These are phyloP conservation scores for Actinemys pallida DNA, from an alignment of 2,113 vertebrate species.

Conservation along the genomic window DNA sequence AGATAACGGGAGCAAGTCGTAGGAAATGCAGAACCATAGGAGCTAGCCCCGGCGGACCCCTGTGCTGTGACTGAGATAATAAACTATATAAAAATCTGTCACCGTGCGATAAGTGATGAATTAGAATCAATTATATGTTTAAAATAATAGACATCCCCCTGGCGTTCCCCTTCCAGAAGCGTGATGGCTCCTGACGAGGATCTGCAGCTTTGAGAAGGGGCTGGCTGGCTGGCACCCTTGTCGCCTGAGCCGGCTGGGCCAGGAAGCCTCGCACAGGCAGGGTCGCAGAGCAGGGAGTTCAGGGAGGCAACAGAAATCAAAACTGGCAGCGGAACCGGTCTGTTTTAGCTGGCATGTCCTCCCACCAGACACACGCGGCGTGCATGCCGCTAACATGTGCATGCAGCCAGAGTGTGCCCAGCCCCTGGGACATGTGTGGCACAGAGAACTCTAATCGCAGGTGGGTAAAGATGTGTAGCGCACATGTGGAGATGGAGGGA, in stretches of 20 bases:
- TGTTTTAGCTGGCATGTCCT: rapidly evolving
- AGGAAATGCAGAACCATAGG: slow-evolving; percentile 73
- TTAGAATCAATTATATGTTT: slow-evolving; percentile 85
- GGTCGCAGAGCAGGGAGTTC: not conserved
- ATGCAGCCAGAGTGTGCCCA: rapidly evolving
- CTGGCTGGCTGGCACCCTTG: not conserved
- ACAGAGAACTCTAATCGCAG: rapidly evolving
- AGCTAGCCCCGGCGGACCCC: slow-evolving; percentile 57
- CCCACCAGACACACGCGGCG: rapidly evolving
- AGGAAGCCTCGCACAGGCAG: rapidly evolving
- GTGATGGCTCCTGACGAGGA: slow-evolving; percentile 55
- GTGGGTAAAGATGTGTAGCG: not conserved
- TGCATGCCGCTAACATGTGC: rapidly evolving
- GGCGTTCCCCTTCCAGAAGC: slow-evolving; percentile 44
- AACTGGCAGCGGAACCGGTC: not conserved
- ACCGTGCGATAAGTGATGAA: slow-evolving; percentile 82
- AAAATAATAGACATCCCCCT: slow-evolving; percentile 80
- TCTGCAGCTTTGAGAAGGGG: slow-evolving; percentile 15
- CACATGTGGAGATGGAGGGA: not conserved
- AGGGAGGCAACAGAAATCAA: not conserved
- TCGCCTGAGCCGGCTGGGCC: rapidly evolving
- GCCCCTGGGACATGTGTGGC: rapidly evolving
- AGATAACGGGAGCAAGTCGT: slow-evolving; percentile 72
- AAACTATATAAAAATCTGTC: slow-evolving; percentile 84
- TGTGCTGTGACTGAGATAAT: slow-evolving; percentile 77